These are phyloP conservation scores for Ageneiosus marmoratus DNA, from an alignment of 2,113 vertebrate genomes.

Conservation along the genomic window DNA sequence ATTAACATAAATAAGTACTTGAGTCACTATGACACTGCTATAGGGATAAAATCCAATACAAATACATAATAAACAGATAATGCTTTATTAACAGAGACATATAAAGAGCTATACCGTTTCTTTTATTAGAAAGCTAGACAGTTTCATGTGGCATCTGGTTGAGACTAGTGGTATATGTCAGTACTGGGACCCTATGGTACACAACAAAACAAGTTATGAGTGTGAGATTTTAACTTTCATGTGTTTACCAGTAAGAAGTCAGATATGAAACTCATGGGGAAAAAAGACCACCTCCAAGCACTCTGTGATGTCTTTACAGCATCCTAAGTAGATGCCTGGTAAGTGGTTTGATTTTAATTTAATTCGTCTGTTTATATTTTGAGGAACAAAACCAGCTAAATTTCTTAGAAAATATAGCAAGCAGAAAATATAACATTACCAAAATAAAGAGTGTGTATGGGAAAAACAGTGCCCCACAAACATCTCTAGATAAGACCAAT, in stretches of 20 bases:
- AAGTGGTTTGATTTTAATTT: not conserved
- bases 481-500: not conserved
- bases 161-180: not conserved
- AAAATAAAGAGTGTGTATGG: not conserved
- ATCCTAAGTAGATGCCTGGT: not conserved
- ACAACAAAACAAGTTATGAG: not conserved
- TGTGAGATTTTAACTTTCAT: not conserved
- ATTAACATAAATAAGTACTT: not conserved
- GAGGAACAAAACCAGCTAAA: not conserved
- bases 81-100: not conserved
- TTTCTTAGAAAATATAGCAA: not conserved
- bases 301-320: not conserved
- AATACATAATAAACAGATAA: not conserved
- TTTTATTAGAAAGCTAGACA: not conserved
- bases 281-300: not conserved
- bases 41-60: not conserved
- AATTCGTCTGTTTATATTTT: not conserved
- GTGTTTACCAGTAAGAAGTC: too few species aligned
- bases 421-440: not conserved
- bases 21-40: not conserved
- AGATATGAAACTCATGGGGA: not conserved
- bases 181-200: not conserved
- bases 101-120: too few species aligned
- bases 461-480: not conserved
- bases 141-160: not conserved